Evolutionary conservation across 2,113 vertebrate species (phyloP).

Genomic region (Electrona antarctica): DNA sequence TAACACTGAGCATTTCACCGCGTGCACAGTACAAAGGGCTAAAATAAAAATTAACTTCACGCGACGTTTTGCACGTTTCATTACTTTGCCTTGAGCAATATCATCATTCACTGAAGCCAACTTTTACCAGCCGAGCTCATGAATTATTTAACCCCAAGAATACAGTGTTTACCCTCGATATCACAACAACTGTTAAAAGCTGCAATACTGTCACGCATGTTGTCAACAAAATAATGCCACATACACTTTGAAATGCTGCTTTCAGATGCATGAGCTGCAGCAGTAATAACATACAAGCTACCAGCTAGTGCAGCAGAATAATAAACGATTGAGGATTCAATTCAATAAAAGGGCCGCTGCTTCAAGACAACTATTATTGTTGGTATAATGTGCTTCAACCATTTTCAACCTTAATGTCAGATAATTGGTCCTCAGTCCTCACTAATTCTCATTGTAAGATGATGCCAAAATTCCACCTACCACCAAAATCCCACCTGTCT

Average conservation of each 20-base stretch:
- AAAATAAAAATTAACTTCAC: conserved; percentile 19
- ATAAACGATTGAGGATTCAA: conserved; percentile 8
- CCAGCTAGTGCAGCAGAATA: conserved; percentile 3
- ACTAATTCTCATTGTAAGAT: too few relatives aligned
- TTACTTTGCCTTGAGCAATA: conserved; percentile 29
- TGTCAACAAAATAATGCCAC: conserved; percentile 24
- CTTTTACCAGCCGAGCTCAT: conserved; percentile 44
- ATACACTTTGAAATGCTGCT: conserved; percentile 3
- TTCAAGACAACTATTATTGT: too few relatives aligned
- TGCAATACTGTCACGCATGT: conserved; percentile 17
- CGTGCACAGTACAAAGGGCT: background rate
- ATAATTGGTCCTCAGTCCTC: too few relatives aligned
- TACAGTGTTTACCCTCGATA: conserved; percentile 49
- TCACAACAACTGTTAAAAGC: conserved; percentile 21
- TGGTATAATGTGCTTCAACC: too few relatives aligned
- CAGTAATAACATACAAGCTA: background rate
- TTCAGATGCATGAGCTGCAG: conserved; percentile 15
- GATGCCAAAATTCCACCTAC: too few relatives aligned
- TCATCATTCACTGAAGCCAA: conserved; percentile 19
- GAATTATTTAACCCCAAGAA: conserved; percentile 55
- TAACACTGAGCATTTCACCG: background rate
- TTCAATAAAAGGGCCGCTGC: too few relatives aligned
- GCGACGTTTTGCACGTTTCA: conserved; percentile 30
- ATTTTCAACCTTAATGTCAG: too few relatives aligned
- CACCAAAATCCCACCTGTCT: too few relatives aligned